Conservation (phyloP, 2,888 invertebrate genomes). For the Danaus chrysippus region DNA sequence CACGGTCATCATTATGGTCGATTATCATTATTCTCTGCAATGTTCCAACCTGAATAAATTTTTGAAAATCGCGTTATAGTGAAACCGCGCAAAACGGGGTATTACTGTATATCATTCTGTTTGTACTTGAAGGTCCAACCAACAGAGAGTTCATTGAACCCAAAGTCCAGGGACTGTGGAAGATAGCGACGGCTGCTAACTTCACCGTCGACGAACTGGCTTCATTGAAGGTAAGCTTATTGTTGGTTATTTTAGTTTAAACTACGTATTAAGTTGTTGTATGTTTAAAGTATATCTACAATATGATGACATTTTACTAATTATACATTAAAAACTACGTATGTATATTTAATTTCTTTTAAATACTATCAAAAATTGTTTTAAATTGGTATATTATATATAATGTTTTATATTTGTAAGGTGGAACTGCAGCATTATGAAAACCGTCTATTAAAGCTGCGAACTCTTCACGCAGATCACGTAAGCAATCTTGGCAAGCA, state of each 20-base stretch:
- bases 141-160: slow-evolving; percentile 94
- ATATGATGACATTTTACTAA: slow-evolving; percentile 1
- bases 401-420: slow-evolving; percentile 59
- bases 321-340: neutral
- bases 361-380: too few relatives aligned
- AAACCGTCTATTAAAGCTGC: slow-evolving; percentile 88
- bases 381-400: too few relatives aligned
- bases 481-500: slow-evolving; percentile 84
- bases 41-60: too few relatives aligned
- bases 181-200: slow-evolving; percentile 86
- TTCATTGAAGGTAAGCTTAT: slow-evolving; percentile 83
- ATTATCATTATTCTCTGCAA: too few relatives aligned
- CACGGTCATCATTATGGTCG: too few relatives aligned
- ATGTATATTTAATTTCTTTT: neutral
- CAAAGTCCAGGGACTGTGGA: slow-evolving; percentile 94
- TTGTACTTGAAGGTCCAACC: slow-evolving; percentile 76
- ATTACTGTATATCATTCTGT: neutral
- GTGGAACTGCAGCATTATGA: slow-evolving; percentile 93
- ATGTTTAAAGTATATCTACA: neutral
- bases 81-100: too few relatives aligned
- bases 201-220: slow-evolving; percentile 90
- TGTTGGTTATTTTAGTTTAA: too few relatives aligned
- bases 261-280: too few relatives aligned
- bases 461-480: slow-evolving; percentile 90
- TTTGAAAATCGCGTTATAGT: too few relatives aligned